Evolutionary conservation across 2,888 invertebrate genomes (phyloP), one percentile per base, ranked within the genome.

Genomic region (Archips crataeganus): DNA sequence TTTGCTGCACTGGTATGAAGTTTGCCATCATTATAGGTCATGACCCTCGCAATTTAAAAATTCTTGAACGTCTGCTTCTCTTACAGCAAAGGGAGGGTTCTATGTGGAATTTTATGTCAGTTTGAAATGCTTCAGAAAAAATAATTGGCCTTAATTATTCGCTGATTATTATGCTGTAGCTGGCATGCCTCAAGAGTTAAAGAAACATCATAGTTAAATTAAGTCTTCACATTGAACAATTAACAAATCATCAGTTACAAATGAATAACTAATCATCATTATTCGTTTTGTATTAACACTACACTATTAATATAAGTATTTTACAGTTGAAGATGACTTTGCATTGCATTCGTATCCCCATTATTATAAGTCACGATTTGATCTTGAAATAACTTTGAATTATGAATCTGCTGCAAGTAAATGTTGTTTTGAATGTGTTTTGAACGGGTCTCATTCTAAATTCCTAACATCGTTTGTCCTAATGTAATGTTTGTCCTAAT

Each of bases 341-440:
- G 79, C 78, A 79, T 84, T 79, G 75, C 76, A 83, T 87, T 86
- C 84, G 84, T 84, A 86, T 81, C 83, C 81, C 77, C 78, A 75
- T 74, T 75, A 81, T 79, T 78, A 77, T 80, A 79, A 80, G 83
- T 91, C 92, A 91, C 92, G 92, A 89, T 80, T 84, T 80, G 84
- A 77, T 84, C 84, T 87, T 88, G 88, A 91, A 85, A 82, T 80
- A 64, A 34, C 64, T 59, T 36, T 23, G 23, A 32, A 63, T 23
- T n/a, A 45, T 65, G 23, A 63, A 60, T 32, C 45, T 45, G 15
- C 36, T 15, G 32, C 9, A 15, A 6, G 23, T 54, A n/a, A 32
- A 11, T 57, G 32, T 57, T 11, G 3, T 57, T 10, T 11, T 54
- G 23, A 23, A 23, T 23, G 23, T 23, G 23, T 23, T 23, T 23